phyloP scores from a whole-genome alignment of 2,797 vertebrate species.

The Saxicola maurus region DNA sequence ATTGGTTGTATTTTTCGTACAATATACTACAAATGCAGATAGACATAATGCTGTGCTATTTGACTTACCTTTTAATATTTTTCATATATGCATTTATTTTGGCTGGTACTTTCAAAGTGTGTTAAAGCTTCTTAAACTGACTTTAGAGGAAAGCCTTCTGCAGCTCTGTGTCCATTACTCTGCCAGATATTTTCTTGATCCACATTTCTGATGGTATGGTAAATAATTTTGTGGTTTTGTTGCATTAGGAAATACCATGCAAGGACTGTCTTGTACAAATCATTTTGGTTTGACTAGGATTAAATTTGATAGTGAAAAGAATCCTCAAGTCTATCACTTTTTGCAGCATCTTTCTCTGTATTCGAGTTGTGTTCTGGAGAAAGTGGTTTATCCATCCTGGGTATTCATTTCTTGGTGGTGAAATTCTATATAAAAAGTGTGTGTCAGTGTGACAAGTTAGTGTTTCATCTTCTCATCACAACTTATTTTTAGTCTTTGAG shows the following conservation, averaged over 20 bases:
- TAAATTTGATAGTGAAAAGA: not conserved
- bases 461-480: not conserved
- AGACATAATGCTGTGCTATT: not conserved
- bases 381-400: not conserved
- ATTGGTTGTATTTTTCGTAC: not conserved
- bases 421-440: not conserved
- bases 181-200: not conserved
- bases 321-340: not conserved
- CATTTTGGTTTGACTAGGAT: not conserved
- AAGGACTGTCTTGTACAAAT: not conserved
- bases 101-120: not conserved
- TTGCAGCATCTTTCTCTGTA: not conserved
- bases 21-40: not conserved
- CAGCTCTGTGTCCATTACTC: fast-evolving
- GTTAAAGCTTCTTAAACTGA: not conserved
- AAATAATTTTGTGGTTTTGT: not conserved
- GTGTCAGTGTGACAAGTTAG: not conserved
- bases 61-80: not conserved
- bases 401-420: not conserved
- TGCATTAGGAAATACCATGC: not conserved
- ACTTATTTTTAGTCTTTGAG: not conserved
- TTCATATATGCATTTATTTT: not conserved
- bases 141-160: not conserved
- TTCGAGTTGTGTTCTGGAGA: fast-evolving
- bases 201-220: not conserved